These are phyloP conservation scores for Syngnathoides biaculeatus DNA, from an alignment of 2,113 vertebrate species.

Conservation along the genomic window DNA sequence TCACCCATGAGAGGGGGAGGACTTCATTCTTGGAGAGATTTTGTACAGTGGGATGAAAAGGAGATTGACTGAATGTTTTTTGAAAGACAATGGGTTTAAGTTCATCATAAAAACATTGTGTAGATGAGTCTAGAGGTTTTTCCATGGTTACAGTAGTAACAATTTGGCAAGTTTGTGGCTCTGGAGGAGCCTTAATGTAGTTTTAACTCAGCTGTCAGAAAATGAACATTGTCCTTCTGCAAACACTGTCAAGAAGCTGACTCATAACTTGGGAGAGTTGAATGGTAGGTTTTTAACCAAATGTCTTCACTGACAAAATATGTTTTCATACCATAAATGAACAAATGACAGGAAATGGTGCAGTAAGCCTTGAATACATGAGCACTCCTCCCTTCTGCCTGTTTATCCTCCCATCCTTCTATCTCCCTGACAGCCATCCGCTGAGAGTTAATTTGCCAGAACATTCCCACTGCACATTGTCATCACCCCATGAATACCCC, in stretches of 20 bases:
- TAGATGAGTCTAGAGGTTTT: background rate
- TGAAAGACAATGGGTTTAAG: background rate
- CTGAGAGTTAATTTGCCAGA: slow-evolving; percentile 74
- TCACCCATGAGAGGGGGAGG: background rate
- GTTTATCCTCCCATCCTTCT: slow-evolving; percentile 66
- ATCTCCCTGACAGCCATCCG: slow-evolving; percentile 66
- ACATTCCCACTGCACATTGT: slow-evolving; percentile 72
- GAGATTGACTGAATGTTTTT: background rate
- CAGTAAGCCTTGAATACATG: slow-evolving; percentile 21
- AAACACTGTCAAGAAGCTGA: background rate
- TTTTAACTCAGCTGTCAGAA: background rate
- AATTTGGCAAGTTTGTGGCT: background rate
- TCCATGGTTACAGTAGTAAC: background rate
- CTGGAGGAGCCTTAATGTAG: background rate
- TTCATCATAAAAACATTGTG: background rate
- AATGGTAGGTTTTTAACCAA: slow-evolving; percentile 20
- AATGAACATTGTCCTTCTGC: background rate
- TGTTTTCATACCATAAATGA: slow-evolving; percentile 20
- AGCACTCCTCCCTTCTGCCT: slow-evolving; percentile 41
- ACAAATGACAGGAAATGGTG: slow-evolving; percentile 21
- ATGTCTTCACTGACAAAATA: slow-evolving; percentile 23
- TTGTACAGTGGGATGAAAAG: slow-evolving; percentile 6
- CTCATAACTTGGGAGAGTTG: slow-evolving; percentile 9
- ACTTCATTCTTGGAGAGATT: slow-evolving; percentile 1
- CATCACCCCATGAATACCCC: slow-evolving; percentile 83